phyloP scores from a whole-genome alignment of 2,888 invertebrate species.

The Acanthococcus lagerstroemiae region DNA sequence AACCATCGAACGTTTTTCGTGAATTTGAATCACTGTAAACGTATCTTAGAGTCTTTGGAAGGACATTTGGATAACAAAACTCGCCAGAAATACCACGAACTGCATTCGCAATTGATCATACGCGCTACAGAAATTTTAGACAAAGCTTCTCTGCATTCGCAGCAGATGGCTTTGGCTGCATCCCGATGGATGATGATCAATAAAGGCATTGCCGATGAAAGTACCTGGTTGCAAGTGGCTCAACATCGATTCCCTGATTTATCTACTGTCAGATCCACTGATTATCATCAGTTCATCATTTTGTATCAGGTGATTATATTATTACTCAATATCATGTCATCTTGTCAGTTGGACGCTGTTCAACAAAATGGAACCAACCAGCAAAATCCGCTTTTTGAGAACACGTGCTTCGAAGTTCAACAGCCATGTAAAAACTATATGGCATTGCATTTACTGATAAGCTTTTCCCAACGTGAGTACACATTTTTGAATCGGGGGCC shows the following conservation, averaged over 20 bases:
- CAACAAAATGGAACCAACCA: too few species aligned
- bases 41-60: conserved; percentile 74
- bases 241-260: conserved; percentile 74
- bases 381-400: not conserved
- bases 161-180: conserved; percentile 73
- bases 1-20: conserved; percentile 82
- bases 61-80: conserved; percentile 74
- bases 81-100: conserved; percentile 55
- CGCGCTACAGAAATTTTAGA: conserved; percentile 67
- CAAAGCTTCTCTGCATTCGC: conserved; percentile 67
- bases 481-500: too few species aligned
- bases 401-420: not conserved
- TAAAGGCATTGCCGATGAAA: conserved; percentile 71
- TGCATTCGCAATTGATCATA: conserved; percentile 67
- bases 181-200: conserved; percentile 72
- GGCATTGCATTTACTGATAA: too few species aligned
- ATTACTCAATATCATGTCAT: not conserved
- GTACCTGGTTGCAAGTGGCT: conserved; percentile 72
- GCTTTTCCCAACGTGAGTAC: too few species aligned
- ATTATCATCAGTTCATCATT: conserved; percentile 65
- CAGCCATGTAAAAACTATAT: too few species aligned
- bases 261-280: conserved; percentile 66
- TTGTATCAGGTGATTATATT: conserved; percentile 45
- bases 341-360: too few species aligned
- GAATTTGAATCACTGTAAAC: conserved; percentile 74